phyloP scores from a whole-genome alignment of 2,888 invertebrate species.

The Platycheirus albimanus region DNA sequence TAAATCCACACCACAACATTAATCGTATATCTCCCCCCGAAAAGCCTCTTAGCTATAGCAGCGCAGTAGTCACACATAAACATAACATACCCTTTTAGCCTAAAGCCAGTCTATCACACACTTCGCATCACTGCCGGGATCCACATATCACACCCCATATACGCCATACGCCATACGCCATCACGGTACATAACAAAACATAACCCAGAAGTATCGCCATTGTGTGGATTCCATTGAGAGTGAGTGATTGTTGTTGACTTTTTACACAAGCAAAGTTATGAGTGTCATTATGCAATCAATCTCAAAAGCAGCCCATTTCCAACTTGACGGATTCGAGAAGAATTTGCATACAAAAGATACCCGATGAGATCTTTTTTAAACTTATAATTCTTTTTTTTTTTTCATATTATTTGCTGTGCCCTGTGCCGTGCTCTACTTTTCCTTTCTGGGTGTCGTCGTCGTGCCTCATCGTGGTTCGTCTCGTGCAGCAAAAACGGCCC shows the following conservation, averaged over 20 bases:
- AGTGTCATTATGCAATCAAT: slow-evolving; percentile 73
- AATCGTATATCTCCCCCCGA: background rate
- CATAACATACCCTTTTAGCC: slow-evolving; percentile 40
- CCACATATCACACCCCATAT: slow-evolving; percentile 7
- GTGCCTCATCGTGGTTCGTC: background rate
- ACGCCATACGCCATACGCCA: no score
- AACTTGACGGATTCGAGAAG: slow-evolving; percentile 66
- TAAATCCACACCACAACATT: slow-evolving; percentile 35
- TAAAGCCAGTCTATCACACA: slow-evolving; percentile 49
- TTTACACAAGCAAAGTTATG: slow-evolving; percentile 68
- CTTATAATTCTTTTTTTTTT: background rate
- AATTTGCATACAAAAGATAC: slow-evolving; percentile 73
- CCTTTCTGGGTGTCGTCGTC: background rate
- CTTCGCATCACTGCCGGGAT: slow-evolving; percentile 10
- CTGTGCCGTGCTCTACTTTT: background rate
- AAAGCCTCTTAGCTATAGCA: background rate
- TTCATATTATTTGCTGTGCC: background rate
- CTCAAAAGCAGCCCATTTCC: slow-evolving; percentile 65
- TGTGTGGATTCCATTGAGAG: slow-evolving; percentile 54
- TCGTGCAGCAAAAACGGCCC: slow-evolving; percentile 5
- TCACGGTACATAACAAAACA: background rate
- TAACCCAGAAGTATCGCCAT: slow-evolving; percentile 29
- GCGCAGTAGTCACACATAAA: no score
- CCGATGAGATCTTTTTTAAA: slow-evolving; percentile 45
- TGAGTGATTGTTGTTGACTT: slow-evolving; percentile 72